Base-by-base conservation (phyloP, 2,888 invertebrate species). In the Habroteleia sp. region DNA sequence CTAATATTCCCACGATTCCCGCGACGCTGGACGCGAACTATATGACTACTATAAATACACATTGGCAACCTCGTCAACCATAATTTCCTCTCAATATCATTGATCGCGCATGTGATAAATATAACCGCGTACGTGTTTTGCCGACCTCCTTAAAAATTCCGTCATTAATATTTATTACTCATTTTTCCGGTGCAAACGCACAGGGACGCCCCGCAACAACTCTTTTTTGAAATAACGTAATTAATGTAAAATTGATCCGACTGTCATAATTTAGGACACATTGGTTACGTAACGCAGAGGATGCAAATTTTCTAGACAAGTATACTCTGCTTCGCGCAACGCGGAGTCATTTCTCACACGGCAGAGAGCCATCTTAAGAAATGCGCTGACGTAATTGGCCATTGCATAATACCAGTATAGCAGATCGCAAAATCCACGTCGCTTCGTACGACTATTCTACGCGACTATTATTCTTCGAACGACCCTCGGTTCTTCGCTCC, bases 401-500 rank as follows among this genome's bases (percentile, higher is more conserved):
- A 50, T 75, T 75, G 71, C 75, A 72, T 72, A 71, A 76, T 72
- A 35, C 20, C 50, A 37, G 17, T 42, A 16, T 60, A 71, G 69
- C 60, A 50, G 50, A 66, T 68, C 71, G 50, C 60, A 46, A 56
- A 52, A 65, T 69, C 52, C 23, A 41, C 50, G 56, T 14, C 16
- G 48, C 52, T 11, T 33, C 17, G 11, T 23, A 41, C 75, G 54
- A 81, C 79, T 81, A 82, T 82, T 80, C 79, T 78, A 78, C 79
- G 79, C 79, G 77, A 80, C 83, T 80, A 82, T 83, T 83, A 82
- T 83, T 83, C 82, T 76, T 76, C 77, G 69, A 79, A 75, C 81
- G 81, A 79, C 78, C 80, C 79, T 82, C 83, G 74, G 16, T 60
- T 46, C 46, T 29, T 69, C 54, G 58, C 54, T 76, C 75, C 72